Base-by-base conservation (phyloP, 2,888 invertebrate species). In the Drosophila macrospina region DNA sequence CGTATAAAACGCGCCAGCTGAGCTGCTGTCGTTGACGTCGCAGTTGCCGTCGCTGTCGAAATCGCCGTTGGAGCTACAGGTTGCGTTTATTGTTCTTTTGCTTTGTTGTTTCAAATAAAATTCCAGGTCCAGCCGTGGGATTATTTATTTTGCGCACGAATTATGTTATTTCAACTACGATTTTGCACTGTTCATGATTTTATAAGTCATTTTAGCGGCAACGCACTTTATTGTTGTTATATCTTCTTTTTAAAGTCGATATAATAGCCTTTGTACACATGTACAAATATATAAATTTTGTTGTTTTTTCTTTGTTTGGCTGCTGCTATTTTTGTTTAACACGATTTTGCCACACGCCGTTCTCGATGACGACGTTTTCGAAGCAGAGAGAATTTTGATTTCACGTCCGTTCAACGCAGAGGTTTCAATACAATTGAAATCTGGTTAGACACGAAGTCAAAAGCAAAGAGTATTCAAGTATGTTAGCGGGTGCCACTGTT, bases 371-470 rank as follows among this genome's bases (percentile, higher is more conserved):
- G 74, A 69, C 47, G 74, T 44, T 69, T 55, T 51, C 20, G 28
- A 50, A 36, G 41, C 32, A 60, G 52, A 75, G 69, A 50, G 51
- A 11, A 54, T 54, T 26, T 55, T 62, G 16, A 62, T 44, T 52
- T 20, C 56, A 70, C 80, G 86, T 84, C 86, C 74, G 76, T 78
- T 78, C 80, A 75, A 75, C 74, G 62, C 73, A 80, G 80, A 79
- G 82, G 28, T 7, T 28, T 7, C 75, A 77, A 74, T 70, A 80
- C 78, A 74, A 87, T 76, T 87, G 71, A 86, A 74, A 77, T 71
- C 65, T 70, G 39, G 52, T 57, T 37, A 50, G 47, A n/a, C 7
- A 34, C 42, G 44, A 51, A 41, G 32, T 34, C 42, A 44, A 55
- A 26, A 36, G 28, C 36, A 55, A 76, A 72, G 65, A 57, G 77